Evolutionary conservation across 2,113 vertebrate species (phyloP), one percentile per base, ranked within the genome.

Genomic region (Lampris megalopsis): DNA sequence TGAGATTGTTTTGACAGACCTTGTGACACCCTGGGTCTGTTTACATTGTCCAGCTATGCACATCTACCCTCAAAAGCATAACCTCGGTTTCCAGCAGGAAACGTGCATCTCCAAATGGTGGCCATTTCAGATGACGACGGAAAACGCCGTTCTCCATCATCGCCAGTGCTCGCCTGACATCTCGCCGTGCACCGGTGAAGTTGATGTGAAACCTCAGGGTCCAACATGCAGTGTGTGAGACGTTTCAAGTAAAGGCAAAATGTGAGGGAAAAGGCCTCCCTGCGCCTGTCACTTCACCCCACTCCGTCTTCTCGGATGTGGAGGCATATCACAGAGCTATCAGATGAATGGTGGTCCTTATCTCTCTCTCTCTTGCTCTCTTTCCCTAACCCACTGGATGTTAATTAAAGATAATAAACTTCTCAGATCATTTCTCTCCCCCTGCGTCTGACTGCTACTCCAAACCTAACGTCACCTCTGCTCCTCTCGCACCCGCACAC

Each of bases 321-420:
- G 43, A 48, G 85, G 67, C 69, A 82, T 50, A 73, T 69, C 73
- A 42, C 49, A 81, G 71, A 89, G 90, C 86, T 82, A 81, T 90
- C 88, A 91, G 82, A 59, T 35, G 61, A 81, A 75, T 82, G 86
- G 70, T 83, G 84, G 74, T 81, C 79, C 82, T 89, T 91, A 89
- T 90, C 90, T 91, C 59, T 84, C 86, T 79, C 62, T 82, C 72
- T 81, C 89, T 61, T 36, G 37, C 57, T 47, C 41, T 63, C 41
- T 48, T 24, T 60, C 56, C 37, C 36, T 40, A 3, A 9, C 42
- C 57, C 82, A 70, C 57, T 79, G 81, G 71, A 81, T 87, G 81
- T 82, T 91, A 92, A 93, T 93, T 92, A 84, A 93, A 93, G 89
- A 93, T 83, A 93, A 93, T 92, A 93, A 93, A 93, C 91, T 66